Evolutionary conservation across 2,888 invertebrate genomes (phyloP), one percentile per base, ranked within the genome.

Genomic region (Orgyia antiqua): DNA sequence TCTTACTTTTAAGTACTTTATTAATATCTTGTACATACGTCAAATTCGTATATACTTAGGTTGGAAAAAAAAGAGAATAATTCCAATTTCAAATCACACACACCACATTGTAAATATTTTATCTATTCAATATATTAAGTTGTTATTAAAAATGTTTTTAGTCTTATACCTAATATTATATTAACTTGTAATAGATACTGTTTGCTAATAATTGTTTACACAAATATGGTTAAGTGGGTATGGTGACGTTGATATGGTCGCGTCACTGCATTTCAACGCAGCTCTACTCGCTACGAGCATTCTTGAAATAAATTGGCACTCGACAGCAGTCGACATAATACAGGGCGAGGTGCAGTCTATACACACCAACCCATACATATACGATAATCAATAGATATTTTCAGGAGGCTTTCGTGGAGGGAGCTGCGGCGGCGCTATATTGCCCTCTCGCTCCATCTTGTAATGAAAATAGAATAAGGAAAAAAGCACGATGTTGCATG

Each of bases 321-420:
- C 73, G 51, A 62, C 68, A 55, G 56, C 62, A 62, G 72, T 56
- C 67, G 59, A 68, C 79, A 71, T 77, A 73, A 68, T 68, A 73
- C 77, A 63, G 71, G 74, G 73, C 70, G 74, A 78, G 70, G 67
- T 72, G 65, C 58, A 44, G 38, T 48, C 62, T 79, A 67, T 79
- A 79, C 68, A 49, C 70, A 77, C 76, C 64, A 58, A 75, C 75
- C 68, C 52, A 51, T 58, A 73, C 67, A 67, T 82, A 73, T 83
- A 83, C 79, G 71, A 77, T 84, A 86, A 86, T 86, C 84, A 83
- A 86, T 86, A 84, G 76, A 84, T 84, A 84, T 86, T 86, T 86
- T 84, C 84, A 84, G 83, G 78, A 83, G 83, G 83, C 83, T 82
- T 82, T 83, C 79, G 80, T 69, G 66, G 68, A 63, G 77, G 71